phyloP scores from a whole-genome alignment of 2,797 vertebrate genomes.

The Ataeniobius toweri region DNA sequence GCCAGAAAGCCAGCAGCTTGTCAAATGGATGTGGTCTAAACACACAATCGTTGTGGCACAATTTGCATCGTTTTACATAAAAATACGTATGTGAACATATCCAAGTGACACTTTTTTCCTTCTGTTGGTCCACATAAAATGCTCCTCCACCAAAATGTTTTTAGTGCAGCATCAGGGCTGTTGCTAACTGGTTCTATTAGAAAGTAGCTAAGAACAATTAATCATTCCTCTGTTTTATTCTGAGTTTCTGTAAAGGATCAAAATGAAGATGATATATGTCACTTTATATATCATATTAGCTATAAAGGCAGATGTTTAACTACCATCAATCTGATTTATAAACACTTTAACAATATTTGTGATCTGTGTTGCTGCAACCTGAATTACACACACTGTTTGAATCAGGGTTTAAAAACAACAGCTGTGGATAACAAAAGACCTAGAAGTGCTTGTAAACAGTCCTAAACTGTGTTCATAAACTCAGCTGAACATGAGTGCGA shows the following conservation, averaged over 20 bases:
- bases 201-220: background rate
- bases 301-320: too few species aligned
- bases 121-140: background rate
- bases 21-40: conserved; percentile 28
- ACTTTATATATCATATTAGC: too few species aligned
- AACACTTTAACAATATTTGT: too few species aligned
- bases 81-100: conserved; percentile 12
- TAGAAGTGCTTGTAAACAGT: background rate
- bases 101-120: conserved; percentile 16
- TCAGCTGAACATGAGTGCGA: background rate
- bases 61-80: conserved; percentile 5
- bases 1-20: conserved; percentile 35
- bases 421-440: background rate
- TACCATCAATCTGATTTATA: too few species aligned
- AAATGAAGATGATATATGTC: too few species aligned
- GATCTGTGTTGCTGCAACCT: too few species aligned
- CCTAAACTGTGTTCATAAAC: background rate
- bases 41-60: conserved; percentile 8
- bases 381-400: background rate
- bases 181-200: background rate
- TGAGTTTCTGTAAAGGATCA: background rate
- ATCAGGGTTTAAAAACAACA: background rate
- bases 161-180: background rate
- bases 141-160: background rate
- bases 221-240: background rate